Evolutionary conservation across 2,888 invertebrate genomes (phyloP), one percentile per base, ranked within the genome.

Genomic region (Lithosia quadra): DNA sequence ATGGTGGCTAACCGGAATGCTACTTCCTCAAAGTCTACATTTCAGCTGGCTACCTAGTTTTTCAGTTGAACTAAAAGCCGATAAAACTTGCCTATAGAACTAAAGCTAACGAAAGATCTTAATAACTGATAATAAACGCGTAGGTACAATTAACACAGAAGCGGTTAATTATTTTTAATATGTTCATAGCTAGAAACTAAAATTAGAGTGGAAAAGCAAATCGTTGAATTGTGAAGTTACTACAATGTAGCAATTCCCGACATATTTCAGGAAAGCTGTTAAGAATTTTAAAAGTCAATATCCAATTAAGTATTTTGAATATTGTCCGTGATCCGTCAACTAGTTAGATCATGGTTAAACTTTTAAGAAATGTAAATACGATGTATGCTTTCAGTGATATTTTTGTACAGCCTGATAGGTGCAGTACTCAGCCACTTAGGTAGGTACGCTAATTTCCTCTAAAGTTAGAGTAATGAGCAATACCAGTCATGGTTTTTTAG

Each of bases 1-100:
- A 75, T 69, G 75, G 73, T 71, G 67, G 61, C 66, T 76, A 75
- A 78, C 79, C 79, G 79, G 79, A 82, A 80, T 78, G 74, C 74
- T 75, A 83, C 81, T 84, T 80, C 82, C 80, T 78, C 69, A 76
- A 67, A 78, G 72, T 76, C 70, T 76, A 78, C 65, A 71, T 73
- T 71, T 73, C 71, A 65, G 70, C 70, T 62, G 71, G 71, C 72
- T 76, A 76, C 74, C 67, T 76, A 63, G 58, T 69, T 72, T 64
- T 68, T 65, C 64, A 55, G 33, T 62, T 36, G n/a, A 64, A 43
- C 69, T 59, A 70, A 73, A 69, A 69, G 59, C 34, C 58, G 39
- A 68, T 68, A 64, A 34, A 60, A 60, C 33, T 49, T 60, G 49
- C 60, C 15, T 53, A 63, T 60, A 33, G 22, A 10, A 58, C 24